Evolutionary conservation across 2,888 invertebrate genomes (phyloP).

Genomic region (Scrobipalpa costella): DNA sequence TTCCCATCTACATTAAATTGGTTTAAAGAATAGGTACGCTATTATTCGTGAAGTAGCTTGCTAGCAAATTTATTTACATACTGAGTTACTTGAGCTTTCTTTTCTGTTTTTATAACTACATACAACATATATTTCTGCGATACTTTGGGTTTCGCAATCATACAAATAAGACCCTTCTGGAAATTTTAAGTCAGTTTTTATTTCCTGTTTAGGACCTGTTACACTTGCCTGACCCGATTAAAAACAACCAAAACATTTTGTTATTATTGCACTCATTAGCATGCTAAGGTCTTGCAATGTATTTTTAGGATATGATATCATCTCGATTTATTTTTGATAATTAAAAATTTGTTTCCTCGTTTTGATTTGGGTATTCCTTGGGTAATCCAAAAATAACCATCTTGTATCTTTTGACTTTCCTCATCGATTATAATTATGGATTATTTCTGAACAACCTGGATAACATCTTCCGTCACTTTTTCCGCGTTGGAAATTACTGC

Average conservation of each 20-base stretch:
- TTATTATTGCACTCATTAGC: conserved; percentile 6
- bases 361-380: not conserved
- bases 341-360: not conserved
- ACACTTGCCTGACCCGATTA: conserved; percentile 10
- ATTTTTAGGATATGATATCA: conserved; percentile 9
- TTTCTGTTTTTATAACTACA: too few species aligned
- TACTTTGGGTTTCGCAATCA: not conserved
- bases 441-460: not conserved
- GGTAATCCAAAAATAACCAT: not conserved
- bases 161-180: not conserved
- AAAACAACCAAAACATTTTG: not conserved
- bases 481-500: not conserved
- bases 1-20: not conserved
- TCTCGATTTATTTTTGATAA: not conserved
- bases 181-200: not conserved
- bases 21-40: not conserved
- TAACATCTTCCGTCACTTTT: not conserved
- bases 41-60: not conserved
- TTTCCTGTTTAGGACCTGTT: not conserved
- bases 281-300: not conserved
- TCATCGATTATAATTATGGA: not conserved
- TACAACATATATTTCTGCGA: not conserved
- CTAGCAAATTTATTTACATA: too few species aligned
- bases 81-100: too few species aligned
- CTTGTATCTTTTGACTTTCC: conserved; percentile 12